Percentiles rank a stretch among this genome's conserved stretches.
These are phyloP conservation scores for Plagiodera versicolora DNA, from an alignment of 2,888 invertebrate species.

Conservation along the genomic window DNA sequence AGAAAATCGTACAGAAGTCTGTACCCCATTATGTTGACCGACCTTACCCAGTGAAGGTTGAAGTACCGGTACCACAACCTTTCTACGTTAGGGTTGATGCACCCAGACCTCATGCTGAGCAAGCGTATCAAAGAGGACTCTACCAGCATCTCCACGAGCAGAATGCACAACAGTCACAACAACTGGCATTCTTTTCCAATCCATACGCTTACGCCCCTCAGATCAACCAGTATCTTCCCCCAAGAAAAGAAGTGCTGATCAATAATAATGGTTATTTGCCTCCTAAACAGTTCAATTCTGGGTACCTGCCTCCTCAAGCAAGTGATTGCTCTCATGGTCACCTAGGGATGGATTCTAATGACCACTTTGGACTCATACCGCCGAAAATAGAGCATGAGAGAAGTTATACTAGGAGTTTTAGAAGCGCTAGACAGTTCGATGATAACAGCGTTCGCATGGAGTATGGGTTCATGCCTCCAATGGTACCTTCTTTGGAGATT, in stretches of 20 bases:
- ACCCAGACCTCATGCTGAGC: slow-evolving; percentile 17
- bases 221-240: slow-evolving; percentile 34
- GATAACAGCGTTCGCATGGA: slow-evolving; percentile 73
- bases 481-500: slow-evolving; percentile 78
- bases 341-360: slow-evolving; percentile 37
- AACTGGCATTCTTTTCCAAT: slow-evolving; percentile 22
- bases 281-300: slow-evolving; percentile 27
- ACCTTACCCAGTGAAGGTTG: slow-evolving; percentile 36
- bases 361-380: slow-evolving; percentile 61
- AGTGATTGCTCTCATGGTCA: slow-evolving; percentile 21
- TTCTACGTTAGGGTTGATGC: slow-evolving; percentile 26
- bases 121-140: not conserved
- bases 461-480: slow-evolving; percentile 80
- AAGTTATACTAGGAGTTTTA: slow-evolving; percentile 32
- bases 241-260: slow-evolving; percentile 27
- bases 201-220: slow-evolving; percentile 37
- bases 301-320: slow-evolving; percentile 29
- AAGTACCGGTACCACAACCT: slow-evolving; percentile 35
- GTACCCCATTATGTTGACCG: slow-evolving; percentile 40
- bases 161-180: slow-evolving; percentile 17
- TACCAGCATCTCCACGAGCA: not conserved
- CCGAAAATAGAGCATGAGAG: slow-evolving; percentile 44
- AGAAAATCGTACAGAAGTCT: slow-evolving; percentile 48
- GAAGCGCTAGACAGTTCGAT: slow-evolving; percentile 57
- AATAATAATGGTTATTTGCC: slow-evolving; percentile 30